Evolutionary conservation across 2,113 vertebrate genomes (phyloP).

Genomic region (Notothenia coriiceps): DNA sequence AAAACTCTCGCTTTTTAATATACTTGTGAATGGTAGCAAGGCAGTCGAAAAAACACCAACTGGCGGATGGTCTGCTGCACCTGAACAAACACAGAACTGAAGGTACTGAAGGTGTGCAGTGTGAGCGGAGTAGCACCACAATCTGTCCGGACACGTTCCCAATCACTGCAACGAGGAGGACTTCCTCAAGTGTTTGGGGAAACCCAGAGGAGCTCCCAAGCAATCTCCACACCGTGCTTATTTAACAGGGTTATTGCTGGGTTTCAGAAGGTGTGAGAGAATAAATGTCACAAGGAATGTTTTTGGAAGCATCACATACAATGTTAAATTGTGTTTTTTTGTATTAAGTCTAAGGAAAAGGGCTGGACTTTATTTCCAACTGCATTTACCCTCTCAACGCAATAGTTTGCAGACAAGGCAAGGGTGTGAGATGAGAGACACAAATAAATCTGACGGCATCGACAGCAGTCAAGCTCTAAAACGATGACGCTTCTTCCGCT

Average conservation of each 20-base stretch:
- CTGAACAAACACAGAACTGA: slow-evolving; percentile 91
- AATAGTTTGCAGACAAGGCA: neutral
- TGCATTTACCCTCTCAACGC: slow-evolving; percentile 32
- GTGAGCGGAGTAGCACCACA: neutral
- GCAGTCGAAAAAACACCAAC: slow-evolving; percentile 84
- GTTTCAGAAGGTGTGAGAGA: slow-evolving; percentile 59
- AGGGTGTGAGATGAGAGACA: neutral
- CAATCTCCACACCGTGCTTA: slow-evolving; percentile 55
- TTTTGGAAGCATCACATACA: slow-evolving; percentile 30
- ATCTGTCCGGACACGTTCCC: slow-evolving; percentile 12
- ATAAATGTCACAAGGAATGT: slow-evolving; percentile 46
- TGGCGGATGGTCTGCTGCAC: slow-evolving; percentile 82
- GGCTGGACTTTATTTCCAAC: slow-evolving; percentile 39
- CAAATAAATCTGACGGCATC: slow-evolving; percentile 2
- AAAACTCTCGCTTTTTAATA: slow-evolving; percentile 86
- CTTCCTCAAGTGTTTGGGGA: slow-evolving; percentile 36
- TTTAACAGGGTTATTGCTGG: slow-evolving; percentile 52
- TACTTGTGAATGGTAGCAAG: slow-evolving; percentile 87
- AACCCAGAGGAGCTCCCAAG: slow-evolving; percentile 27
- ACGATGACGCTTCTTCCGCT: slow-evolving; percentile 57
- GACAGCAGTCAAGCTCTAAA: slow-evolving; percentile 29
- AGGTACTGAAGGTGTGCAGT: slow-evolving; percentile 46
- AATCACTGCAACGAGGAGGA: slow-evolving; percentile 42
- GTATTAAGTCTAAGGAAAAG: slow-evolving; percentile 32
- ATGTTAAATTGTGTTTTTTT: slow-evolving; percentile 36